Evolutionary conservation across 2,888 invertebrate genomes (phyloP).

Genomic region (Norana najaformis): DNA sequence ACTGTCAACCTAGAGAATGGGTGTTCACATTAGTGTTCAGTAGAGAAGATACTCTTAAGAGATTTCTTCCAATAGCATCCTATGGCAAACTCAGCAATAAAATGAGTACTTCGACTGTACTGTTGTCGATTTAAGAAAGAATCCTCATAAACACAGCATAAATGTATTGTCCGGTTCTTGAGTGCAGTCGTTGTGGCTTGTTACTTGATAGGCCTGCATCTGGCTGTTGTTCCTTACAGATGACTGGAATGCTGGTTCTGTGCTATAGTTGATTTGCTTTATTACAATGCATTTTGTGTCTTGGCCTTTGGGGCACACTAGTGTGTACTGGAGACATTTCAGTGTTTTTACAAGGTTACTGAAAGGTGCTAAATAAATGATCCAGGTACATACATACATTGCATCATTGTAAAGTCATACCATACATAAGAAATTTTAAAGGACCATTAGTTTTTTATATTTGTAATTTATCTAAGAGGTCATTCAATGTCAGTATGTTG

Average conservation of each 20-base stretch:
- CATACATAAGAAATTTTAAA: background rate
- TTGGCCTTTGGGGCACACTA: background rate
- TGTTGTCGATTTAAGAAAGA: no score
- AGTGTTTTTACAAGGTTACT: no score
- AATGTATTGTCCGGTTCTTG: background rate
- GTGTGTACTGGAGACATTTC: background rate
- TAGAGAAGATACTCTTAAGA: background rate
- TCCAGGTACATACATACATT: background rate
- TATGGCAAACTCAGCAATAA: background rate
- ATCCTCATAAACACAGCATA: background rate
- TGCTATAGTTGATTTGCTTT: no score
- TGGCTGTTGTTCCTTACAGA: background rate
- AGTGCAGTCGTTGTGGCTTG: background rate
- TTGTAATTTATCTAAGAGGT: no score
- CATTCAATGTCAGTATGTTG: no score
- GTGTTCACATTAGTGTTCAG: background rate
- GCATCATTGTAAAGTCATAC: background rate
- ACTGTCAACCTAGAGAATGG: background rate
- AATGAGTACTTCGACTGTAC: no score
- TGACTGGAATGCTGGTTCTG: no score
- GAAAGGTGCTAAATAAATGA: no score
- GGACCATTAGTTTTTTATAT: no score
- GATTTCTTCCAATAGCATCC: background rate
- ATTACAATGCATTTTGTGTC: background rate
- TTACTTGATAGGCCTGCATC: background rate